phyloP scores from a whole-genome alignment of 2,113 vertebrate genomes.

The Cynopterus brachyotis region DNA sequence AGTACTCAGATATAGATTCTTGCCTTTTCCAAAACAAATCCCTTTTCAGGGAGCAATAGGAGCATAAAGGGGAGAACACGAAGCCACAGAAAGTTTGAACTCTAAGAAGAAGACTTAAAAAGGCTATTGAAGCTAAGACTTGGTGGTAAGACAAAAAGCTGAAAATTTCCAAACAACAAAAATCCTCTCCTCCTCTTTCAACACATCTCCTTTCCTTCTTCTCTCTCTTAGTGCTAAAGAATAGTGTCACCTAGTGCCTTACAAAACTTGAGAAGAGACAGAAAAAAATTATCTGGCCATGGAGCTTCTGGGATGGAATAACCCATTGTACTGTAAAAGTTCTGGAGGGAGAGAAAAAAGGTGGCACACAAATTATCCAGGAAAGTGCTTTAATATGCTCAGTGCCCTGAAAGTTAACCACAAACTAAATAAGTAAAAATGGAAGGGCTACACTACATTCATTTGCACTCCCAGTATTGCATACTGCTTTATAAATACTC shows the following conservation, averaged over 20 bases:
- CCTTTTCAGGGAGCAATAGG: neutral
- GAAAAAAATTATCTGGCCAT: neutral
- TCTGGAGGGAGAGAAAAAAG: neutral
- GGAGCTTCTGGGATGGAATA: neutral
- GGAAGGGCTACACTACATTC: neutral
- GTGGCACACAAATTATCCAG: neutral
- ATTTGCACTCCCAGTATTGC: neutral
- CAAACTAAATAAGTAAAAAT: neutral
- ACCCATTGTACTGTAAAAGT: neutral
- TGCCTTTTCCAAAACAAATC: constrained; percentile 27
- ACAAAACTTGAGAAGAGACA: constrained; percentile 24
- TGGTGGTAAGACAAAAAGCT: neutral
- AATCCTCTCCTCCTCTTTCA: neutral
- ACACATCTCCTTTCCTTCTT: neutral
- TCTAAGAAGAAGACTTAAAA: neutral
- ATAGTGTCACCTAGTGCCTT: neutral
- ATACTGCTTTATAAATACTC: neutral
- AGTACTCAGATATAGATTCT: neutral
- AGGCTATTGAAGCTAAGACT: neutral
- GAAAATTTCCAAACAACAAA: neutral
- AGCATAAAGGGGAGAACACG: neutral
- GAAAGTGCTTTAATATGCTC: neutral
- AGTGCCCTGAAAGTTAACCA: neutral
- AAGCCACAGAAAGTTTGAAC: neutral
- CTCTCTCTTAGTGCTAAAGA: neutral